Conservation (phyloP, 1,140 invertebrate species). For the Trachelipus rathkii region DNA sequence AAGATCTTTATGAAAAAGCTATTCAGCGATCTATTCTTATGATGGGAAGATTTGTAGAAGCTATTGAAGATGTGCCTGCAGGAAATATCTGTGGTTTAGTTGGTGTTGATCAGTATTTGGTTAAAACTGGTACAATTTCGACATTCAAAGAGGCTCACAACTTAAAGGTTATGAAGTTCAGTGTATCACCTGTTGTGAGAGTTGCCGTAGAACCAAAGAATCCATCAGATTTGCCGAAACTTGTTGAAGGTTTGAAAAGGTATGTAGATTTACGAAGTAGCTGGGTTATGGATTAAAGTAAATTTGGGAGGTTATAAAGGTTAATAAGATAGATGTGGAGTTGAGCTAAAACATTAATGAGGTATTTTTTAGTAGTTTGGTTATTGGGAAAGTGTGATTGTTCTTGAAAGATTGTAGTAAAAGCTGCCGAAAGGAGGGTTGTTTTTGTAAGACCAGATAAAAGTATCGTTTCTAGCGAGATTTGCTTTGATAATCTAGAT, state of each 20-base stretch:
- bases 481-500: no score
- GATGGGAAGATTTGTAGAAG: conserved; percentile 99
- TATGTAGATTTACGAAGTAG: conserved; percentile 27
- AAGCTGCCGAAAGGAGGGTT: no score
- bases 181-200: conserved; percentile 97
- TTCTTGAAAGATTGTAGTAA: no score
- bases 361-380: no score
- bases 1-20: conserved; percentile 97
- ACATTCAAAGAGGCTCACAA: conserved; percentile 99
- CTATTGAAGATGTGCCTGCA: conserved; percentile 98
- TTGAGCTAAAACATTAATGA: no score
- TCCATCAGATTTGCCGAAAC: conserved; percentile 95
- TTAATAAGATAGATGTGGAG: no score
- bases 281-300: no score
- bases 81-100: conserved; percentile 99
- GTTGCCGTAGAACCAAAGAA: conserved; percentile 99
- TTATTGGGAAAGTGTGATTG: no score
- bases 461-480: no score
- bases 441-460: no score
- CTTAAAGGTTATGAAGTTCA: conserved; percentile 98
- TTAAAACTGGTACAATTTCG: conserved; percentile 98
- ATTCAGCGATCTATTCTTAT: conserved; percentile 99
- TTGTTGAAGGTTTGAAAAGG: conserved; percentile 77
- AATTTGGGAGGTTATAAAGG: no score
- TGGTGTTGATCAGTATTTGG: conserved; percentile 98